Evolutionary conservation across 2,888 invertebrate species (phyloP).

Genomic region (Spicauda simplicius): DNA sequence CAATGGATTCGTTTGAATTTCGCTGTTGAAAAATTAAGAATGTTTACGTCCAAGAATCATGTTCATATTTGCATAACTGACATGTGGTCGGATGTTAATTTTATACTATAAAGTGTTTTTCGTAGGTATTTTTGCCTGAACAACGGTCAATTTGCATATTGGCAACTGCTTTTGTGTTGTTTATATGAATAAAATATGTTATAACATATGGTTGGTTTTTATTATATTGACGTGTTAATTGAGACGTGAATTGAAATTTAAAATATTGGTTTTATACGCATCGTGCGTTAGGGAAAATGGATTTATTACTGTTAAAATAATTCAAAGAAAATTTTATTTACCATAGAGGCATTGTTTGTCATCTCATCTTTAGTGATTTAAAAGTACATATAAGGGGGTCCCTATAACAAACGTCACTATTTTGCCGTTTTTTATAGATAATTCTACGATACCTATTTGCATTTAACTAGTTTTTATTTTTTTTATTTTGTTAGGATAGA

Average conservation of each 20-base stretch:
- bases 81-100: neutral
- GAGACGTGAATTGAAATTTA: slow-evolving; percentile 24
- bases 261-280: too few relatives aligned
- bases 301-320: too few relatives aligned
- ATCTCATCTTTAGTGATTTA: too few relatives aligned
- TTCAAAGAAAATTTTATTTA: too few relatives aligned
- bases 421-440: too few relatives aligned
- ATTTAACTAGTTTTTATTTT: too few relatives aligned
- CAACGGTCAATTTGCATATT: slow-evolving; percentile 2
- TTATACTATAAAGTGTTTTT: neutral
- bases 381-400: too few relatives aligned
- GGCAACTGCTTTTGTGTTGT: slow-evolving; percentile 36
- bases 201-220: neutral
- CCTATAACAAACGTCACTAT: too few relatives aligned
- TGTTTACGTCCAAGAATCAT: neutral
- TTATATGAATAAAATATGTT: neutral
- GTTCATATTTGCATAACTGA: neutral
- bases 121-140: slow-evolving; percentile 1
- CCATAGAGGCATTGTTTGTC: too few relatives aligned
- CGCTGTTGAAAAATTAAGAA: neutral
- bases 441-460: too few relatives aligned
- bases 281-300: too few relatives aligned
- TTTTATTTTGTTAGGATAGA: too few relatives aligned
- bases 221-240: neutral
- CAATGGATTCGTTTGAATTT: neutral